Conservation (phyloP, 2,797 vertebrate genomes). For the Balearica regulorum region DNA sequence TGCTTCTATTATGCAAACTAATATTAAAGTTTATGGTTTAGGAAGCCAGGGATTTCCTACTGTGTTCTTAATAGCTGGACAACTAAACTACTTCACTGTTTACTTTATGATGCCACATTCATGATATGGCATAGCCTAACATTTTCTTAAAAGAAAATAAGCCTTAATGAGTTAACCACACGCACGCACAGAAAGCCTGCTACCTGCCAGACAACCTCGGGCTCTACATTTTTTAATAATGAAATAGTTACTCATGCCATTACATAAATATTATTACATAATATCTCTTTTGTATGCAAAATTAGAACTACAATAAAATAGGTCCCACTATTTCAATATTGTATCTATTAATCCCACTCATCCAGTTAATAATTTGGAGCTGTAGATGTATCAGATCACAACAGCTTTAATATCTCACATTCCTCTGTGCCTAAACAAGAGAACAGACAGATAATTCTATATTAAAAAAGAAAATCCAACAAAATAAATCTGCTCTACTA, state of each 20-base stretch:
- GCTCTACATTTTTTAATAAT: slow-evolving; percentile 56
- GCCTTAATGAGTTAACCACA: slow-evolving; percentile 65
- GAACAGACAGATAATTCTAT: neutral
- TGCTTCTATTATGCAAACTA: slow-evolving; percentile 21
- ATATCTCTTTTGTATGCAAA: slow-evolving; percentile 53
- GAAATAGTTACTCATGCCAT: slow-evolving; percentile 42
- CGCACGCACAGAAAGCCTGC: neutral
- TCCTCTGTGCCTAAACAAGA: neutral
- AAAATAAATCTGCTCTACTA: neutral
- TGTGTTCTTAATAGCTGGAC: slow-evolving; percentile 21
- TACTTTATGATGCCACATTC: slow-evolving; percentile 48
- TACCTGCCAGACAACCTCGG: slow-evolving; percentile 58
- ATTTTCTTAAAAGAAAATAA: slow-evolving; percentile 39
- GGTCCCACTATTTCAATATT: neutral
- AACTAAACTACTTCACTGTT: slow-evolving; percentile 34
- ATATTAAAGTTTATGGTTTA: slow-evolving; percentile 25
- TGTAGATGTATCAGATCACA: neutral
- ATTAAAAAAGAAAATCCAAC: neutral
- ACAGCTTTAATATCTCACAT: neutral
- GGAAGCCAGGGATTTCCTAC: slow-evolving; percentile 39
- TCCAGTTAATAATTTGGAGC: slow-evolving; percentile 8
- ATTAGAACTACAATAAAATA: slow-evolving; percentile 1
- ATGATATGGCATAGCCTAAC: slow-evolving; percentile 12
- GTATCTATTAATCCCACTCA: neutral
- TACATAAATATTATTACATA: slow-evolving; percentile 68